phyloP scores from a whole-genome alignment of 2,888 invertebrate genomes.

The Urechis unicinctus region DNA sequence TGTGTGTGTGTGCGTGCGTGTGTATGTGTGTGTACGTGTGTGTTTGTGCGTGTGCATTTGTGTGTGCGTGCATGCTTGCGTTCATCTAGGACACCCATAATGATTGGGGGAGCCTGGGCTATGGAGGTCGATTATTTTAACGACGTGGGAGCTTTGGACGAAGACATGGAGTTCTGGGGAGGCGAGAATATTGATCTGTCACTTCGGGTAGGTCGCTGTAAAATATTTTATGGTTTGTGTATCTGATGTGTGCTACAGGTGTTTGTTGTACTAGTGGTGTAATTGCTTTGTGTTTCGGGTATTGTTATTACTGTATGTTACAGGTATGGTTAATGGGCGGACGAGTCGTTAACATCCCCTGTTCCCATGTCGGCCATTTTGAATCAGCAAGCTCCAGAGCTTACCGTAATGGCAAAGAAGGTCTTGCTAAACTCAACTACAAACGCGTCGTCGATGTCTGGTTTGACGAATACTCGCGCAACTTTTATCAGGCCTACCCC shows the following conservation, averaged over 20 bases:
- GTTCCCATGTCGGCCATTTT: constrained; percentile 4
- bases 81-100: constrained; percentile 3
- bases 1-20: too few species aligned
- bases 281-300: not conserved
- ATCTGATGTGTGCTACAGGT: too few species aligned
- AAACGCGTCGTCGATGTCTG: constrained; percentile 4
- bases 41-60: too few species aligned
- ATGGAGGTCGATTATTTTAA: not conserved
- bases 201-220: not conserved
- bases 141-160: constrained; percentile 2
- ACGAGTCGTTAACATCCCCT: not conserved
- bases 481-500: constrained; percentile 3
- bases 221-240: too few species aligned
- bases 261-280: too few species aligned
- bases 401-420: not conserved
- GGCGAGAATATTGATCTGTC: constrained; percentile 5
- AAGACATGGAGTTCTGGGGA: constrained; percentile 2
- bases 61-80: too few species aligned
- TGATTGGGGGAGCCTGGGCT: not conserved
- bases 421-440: not conserved
- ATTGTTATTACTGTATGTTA: not conserved
- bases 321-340: not conserved
- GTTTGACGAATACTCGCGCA: constrained; percentile 1
- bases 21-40: too few species aligned
- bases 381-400: not conserved